These are phyloP conservation scores for Chiroxiphia lanceolata DNA, from an alignment of 2,797 vertebrate species.

Conservation along the genomic window DNA sequence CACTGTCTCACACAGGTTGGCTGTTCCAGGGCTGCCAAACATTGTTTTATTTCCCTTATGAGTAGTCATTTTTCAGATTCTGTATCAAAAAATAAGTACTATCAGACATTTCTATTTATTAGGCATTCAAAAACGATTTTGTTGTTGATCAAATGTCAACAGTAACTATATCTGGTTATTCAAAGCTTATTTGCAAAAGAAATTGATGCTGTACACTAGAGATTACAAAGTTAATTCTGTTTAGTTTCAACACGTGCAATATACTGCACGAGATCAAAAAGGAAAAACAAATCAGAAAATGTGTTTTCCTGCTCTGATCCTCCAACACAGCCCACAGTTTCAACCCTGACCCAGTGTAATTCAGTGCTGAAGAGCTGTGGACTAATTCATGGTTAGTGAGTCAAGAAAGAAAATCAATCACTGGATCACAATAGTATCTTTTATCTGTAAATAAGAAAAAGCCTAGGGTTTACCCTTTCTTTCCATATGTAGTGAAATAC, in stretches of 20 bases:
- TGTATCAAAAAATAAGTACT: background rate
- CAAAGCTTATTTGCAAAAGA: background rate
- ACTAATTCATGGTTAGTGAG: background rate
- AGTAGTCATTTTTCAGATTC: background rate
- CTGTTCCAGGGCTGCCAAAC: background rate
- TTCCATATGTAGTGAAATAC: background rate
- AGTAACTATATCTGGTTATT: background rate
- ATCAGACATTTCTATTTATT: background rate
- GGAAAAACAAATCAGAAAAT: background rate
- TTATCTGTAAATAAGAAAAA: conserved; percentile 12
- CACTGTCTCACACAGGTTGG: background rate
- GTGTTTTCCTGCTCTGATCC: background rate
- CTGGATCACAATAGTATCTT: background rate
- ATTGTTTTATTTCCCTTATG: background rate
- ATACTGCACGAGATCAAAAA: background rate
- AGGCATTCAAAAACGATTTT: background rate
- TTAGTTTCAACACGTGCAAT: background rate
- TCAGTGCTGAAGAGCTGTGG: conserved; percentile 1
- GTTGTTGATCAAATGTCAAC: background rate
- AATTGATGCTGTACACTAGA: background rate
- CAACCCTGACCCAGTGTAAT: background rate
- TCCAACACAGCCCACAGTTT: background rate
- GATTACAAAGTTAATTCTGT: conserved; percentile 2
- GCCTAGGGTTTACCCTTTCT: background rate
- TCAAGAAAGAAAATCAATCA: conserved; percentile 34